Conservation (phyloP, 2,888 invertebrate genomes). For the Cenopis cana region DNA sequence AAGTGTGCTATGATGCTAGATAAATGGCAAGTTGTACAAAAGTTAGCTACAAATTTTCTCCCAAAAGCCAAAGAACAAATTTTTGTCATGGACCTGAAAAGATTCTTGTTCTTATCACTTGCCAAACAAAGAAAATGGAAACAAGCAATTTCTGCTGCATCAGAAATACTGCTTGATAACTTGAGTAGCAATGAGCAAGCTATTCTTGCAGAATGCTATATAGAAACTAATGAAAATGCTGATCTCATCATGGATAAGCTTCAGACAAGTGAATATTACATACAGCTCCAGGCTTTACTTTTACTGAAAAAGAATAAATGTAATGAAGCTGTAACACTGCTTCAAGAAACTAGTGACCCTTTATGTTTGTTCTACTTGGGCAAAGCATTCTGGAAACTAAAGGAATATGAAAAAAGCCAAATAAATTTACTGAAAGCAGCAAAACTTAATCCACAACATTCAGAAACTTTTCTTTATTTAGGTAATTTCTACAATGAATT, state of each 20-base stretch:
- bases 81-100: slow-evolving; percentile 62
- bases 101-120: slow-evolving; percentile 66
- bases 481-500: slow-evolving; percentile 89
- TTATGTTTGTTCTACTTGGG: slow-evolving; percentile 86
- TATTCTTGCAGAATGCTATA: slow-evolving; percentile 69
- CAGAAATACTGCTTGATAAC: slow-evolving; percentile 60
- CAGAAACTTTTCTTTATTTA: slow-evolving; percentile 89
- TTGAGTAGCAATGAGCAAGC: slow-evolving; percentile 63
- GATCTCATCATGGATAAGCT: slow-evolving; percentile 64
- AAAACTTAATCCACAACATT: slow-evolving; percentile 90
- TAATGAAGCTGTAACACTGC: slow-evolving; percentile 81
- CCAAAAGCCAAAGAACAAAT: slow-evolving; percentile 65
- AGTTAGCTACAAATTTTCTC: slow-evolving; percentile 72
- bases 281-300: slow-evolving; percentile 79
- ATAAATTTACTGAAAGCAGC: slow-evolving; percentile 88
- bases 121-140: slow-evolving; percentile 80
- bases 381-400: slow-evolving; percentile 84
- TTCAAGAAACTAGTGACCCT: slow-evolving; percentile 73
- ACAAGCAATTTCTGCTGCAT: slow-evolving; percentile 73
- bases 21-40: slow-evolving; percentile 75
- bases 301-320: slow-evolving; percentile 80
- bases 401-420: slow-evolving; percentile 86
- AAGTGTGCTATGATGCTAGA: slow-evolving; percentile 72
- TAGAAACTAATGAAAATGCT: slow-evolving; percentile 65
- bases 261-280: slow-evolving; percentile 60